Conservation (phyloP, 2,888 invertebrate species). For the Allolobophora icterica region DNA sequence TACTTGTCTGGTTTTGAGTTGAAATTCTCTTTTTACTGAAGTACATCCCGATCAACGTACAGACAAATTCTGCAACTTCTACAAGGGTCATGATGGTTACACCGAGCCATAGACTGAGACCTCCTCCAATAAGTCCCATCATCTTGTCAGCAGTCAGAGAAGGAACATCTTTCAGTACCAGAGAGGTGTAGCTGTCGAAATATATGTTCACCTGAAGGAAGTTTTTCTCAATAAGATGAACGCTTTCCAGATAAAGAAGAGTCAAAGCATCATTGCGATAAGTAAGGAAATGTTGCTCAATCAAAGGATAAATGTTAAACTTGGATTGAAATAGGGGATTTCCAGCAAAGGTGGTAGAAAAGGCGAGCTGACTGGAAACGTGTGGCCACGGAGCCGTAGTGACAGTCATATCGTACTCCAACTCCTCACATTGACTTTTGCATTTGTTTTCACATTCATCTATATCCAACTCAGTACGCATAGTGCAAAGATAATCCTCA, state of each 20-base stretch:
- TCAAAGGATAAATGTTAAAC: too few species aligned
- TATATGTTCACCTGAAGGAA: too few species aligned
- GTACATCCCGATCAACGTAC: neutral
- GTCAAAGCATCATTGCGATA: too few species aligned
- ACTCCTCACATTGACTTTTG: neutral
- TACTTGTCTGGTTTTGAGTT: too few species aligned
- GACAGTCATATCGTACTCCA: neutral
- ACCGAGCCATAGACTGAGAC: conserved; percentile 26
- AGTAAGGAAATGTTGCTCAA: too few species aligned
- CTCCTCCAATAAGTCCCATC: conserved; percentile 19
- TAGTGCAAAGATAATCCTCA: neutral
- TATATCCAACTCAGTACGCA: neutral
- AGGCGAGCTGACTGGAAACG: neutral
- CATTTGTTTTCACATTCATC: neutral
- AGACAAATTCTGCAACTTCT: conserved; percentile 20
- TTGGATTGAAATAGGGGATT: too few species aligned
- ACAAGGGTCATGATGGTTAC: conserved; percentile 22
- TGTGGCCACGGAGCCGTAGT: conserved; percentile 22
- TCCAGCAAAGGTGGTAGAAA: neutral
- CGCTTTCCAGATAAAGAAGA: too few species aligned
- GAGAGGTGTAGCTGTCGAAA: too few species aligned
- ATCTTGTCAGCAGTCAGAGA: neutral
- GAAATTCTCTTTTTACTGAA: too few species aligned
- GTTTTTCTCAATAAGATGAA: too few species aligned
- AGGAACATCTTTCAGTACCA: neutral